phyloP scores from a whole-genome alignment of 2,888 invertebrate species.

The Villa cingulata region DNA sequence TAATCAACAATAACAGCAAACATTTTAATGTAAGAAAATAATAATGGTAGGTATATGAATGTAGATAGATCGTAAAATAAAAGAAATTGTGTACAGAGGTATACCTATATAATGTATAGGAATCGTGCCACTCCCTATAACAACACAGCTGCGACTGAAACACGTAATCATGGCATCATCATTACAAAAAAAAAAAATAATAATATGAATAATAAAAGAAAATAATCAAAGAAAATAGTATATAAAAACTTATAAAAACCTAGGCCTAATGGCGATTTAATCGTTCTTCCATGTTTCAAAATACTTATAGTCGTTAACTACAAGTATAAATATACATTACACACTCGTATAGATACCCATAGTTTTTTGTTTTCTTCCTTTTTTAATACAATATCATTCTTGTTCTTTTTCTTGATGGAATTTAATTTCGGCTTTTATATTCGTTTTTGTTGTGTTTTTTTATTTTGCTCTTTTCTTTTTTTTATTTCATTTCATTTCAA shows the following conservation, averaged over 20 bases:
- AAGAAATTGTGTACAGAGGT: neutral
- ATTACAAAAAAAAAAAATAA: conserved; percentile 13
- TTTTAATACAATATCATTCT: no score
- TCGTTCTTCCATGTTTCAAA: conserved; percentile 22
- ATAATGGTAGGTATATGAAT: neutral
- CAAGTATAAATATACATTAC: no score
- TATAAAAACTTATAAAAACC: conserved; percentile 26
- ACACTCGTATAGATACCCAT: no score
- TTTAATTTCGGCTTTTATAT: no score
- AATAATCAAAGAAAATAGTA: no score
- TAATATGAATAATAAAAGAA: conserved; percentile 3
- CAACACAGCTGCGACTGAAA: conserved; percentile 7
- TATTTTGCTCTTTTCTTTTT: neutral
- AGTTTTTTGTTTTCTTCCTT: neutral
- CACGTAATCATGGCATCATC: conserved; percentile 16
- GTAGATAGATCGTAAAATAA: neutral
- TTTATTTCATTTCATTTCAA: neutral
- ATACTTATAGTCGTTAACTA: conserved; percentile 14
- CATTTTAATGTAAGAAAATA: neutral
- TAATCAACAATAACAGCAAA: neutral
- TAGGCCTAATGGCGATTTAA: conserved; percentile 38
- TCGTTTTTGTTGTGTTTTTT: neutral
- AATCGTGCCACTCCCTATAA: conserved; percentile 10
- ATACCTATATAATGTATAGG: conserved; percentile 3
- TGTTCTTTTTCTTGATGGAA: neutral